These are phyloP conservation scores for Osmoderma eremita DNA, from an alignment of 2,888 invertebrate genomes.

Conservation along the genomic window DNA sequence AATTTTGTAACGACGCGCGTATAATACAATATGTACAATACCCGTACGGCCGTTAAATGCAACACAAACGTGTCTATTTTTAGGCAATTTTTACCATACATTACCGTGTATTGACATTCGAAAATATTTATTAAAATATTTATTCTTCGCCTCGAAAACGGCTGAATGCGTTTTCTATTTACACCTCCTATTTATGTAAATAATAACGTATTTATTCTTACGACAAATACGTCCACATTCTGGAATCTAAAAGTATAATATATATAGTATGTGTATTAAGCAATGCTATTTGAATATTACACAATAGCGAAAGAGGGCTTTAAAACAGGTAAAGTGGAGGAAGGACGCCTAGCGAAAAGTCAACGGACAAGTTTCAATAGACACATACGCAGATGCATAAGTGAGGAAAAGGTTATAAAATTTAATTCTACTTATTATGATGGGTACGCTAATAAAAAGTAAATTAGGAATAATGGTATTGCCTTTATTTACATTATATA, in stretches of 20 bases:
- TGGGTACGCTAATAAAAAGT: slow-evolving; percentile 10
- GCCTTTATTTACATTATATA: slow-evolving; percentile 24
- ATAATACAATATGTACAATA: slow-evolving; percentile 11
- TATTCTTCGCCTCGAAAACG: slow-evolving; percentile 13
- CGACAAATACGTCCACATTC: slow-evolving; percentile 27
- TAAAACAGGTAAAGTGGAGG: slow-evolving; percentile 19
- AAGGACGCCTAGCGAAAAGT: slow-evolving; percentile 31
- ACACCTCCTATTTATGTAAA: slow-evolving; percentile 20
- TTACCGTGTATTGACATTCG: slow-evolving; percentile 28
- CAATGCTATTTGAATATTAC: slow-evolving; percentile 34
- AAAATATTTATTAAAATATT: slow-evolving; percentile 37
- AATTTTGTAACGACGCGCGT: slow-evolving; percentile 30
- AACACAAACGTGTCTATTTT: slow-evolving; percentile 36
- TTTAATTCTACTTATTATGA: slow-evolving; percentile 31
- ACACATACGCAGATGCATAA: neutral
- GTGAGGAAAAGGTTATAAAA: slow-evolving; percentile 16
- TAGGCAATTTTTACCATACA: slow-evolving; percentile 32
- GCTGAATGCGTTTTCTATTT: slow-evolving; percentile 33
- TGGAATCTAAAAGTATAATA: slow-evolving; percentile 29
- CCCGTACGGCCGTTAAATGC: slow-evolving; percentile 15
- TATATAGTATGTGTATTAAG: slow-evolving; percentile 16
- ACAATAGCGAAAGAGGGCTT: slow-evolving; percentile 10
- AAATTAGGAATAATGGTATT: slow-evolving; percentile 11
- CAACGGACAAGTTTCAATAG: slow-evolving; percentile 13
- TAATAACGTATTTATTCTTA: slow-evolving; percentile 24